A percentile compares a stretch with the other conserved stretches of the same genome.
These are phyloP conservation scores for Diorhabda elongata DNA, from an alignment of 1,140 invertebrate genomes.

Conservation along the genomic window DNA sequence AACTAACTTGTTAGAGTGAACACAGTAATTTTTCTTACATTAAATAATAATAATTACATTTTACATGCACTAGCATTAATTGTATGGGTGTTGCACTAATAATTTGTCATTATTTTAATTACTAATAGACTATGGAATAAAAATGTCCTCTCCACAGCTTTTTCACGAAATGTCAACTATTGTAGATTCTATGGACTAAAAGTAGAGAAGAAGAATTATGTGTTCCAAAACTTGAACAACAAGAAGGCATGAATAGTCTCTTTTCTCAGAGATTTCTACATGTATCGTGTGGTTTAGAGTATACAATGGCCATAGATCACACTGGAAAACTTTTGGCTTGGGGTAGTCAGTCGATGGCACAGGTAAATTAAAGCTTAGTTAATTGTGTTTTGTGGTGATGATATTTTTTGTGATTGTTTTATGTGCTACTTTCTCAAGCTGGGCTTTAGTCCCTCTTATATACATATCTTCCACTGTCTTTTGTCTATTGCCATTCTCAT, in stretches of 20 bases:
- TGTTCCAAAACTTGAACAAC: slow-evolving; percentile 37
- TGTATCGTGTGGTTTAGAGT: slow-evolving; percentile 66
- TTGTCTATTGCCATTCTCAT: too few relatives aligned
- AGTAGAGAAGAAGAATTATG: slow-evolving; percentile 42
- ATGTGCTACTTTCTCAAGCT: not conserved
- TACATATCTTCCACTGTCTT: too few relatives aligned
- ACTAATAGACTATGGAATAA: too few relatives aligned
- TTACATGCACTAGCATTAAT: too few relatives aligned
- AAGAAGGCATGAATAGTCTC: slow-evolving; percentile 32
- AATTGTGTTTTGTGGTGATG: too few relatives aligned
- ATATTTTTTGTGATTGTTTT: not conserved
- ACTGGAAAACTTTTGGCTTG: slow-evolving; percentile 57
- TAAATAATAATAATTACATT: too few relatives aligned
- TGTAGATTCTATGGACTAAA: slow-evolving; percentile 38
- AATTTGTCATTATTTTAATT: too few relatives aligned
- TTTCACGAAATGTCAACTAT: not conserved
- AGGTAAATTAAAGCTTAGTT: slow-evolving; percentile 43
- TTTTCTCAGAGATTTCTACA: slow-evolving; percentile 44
- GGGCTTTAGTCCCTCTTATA: too few relatives aligned
- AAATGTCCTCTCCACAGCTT: too few relatives aligned
- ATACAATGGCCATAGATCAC: slow-evolving; percentile 62
- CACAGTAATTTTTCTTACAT: too few relatives aligned
- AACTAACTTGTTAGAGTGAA: too few relatives aligned
- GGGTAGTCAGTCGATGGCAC: slow-evolving; percentile 60
- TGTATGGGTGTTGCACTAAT: too few relatives aligned